phyloP scores from a whole-genome alignment of 2,113 vertebrate species.

The Neodontobutis hainanensis region DNA sequence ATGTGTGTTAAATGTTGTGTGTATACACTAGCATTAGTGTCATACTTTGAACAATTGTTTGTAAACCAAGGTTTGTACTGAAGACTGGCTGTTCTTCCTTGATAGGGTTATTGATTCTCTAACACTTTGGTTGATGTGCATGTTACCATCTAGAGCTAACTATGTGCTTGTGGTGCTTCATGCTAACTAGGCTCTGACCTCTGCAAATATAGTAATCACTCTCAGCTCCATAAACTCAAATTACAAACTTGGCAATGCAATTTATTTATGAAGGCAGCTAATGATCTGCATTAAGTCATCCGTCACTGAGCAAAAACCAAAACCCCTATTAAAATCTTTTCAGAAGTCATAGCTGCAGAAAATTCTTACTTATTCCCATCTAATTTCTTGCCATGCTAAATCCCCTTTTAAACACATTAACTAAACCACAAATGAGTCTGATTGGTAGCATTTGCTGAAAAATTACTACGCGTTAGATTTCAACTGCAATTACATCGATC shows the following conservation, averaged over 20 bases:
- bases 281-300: constrained; percentile 19
- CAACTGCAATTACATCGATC: not conserved
- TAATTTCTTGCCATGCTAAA: not conserved
- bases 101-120: too few species aligned
- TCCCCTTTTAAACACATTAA: not conserved
- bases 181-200: too few species aligned
- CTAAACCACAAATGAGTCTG: constrained; percentile 3
- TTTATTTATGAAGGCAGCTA: constrained; percentile 7
- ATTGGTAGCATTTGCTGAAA: not conserved
- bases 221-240: not conserved
- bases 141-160: not conserved
- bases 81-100: too few species aligned
- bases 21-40: too few species aligned
- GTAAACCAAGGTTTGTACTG: too few species aligned
- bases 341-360: not conserved
- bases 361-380: not conserved
- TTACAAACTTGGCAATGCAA: not conserved
- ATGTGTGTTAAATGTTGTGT: too few species aligned
- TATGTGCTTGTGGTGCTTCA: not conserved
- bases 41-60: too few species aligned
- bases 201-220: not conserved
- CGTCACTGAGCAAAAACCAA: not conserved
- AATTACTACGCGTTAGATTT: not conserved
- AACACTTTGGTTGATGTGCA: too few species aligned
- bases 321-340: constrained; percentile 5